phyloP scores from a whole-genome alignment of 2,113 vertebrate species.

The Macquaria australasica region DNA sequence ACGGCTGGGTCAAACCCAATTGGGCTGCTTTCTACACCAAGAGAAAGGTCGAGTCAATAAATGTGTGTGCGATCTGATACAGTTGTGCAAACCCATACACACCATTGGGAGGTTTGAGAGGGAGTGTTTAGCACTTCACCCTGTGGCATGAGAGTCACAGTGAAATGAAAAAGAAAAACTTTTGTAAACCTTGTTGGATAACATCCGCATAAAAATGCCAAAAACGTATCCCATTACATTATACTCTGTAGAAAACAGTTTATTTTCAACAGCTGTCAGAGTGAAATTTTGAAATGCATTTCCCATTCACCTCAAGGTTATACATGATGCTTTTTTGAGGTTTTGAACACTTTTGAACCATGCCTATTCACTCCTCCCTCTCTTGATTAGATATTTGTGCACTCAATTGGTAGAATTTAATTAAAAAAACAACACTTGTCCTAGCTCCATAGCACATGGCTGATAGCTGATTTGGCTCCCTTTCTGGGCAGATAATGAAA shows the following conservation, averaged over 20 bases:
- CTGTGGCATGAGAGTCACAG: conserved; percentile 1
- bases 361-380: not conserved
- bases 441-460: not conserved
- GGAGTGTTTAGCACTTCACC: not conserved
- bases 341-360: not conserved
- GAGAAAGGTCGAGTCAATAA: conserved; percentile 80
- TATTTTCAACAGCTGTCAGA: not conserved
- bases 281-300: conserved; percentile 6
- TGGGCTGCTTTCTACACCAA: conserved; percentile 58
- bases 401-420: not conserved
- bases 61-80: conserved; percentile 28
- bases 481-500: conserved; percentile 35
- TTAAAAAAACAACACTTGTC: not conserved
- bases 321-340: not conserved
- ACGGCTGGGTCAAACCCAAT: conserved; percentile 70
- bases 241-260: not conserved
- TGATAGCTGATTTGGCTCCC: not conserved
- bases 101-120: not conserved
- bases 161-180: conserved; percentile 12
- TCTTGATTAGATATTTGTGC: not conserved
- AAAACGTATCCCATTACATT: not conserved
- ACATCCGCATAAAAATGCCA: not conserved
- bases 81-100: not conserved
- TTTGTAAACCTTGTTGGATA: not conserved
- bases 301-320: not conserved